Percentiles rank a stretch among this genome's conserved stretches.
These are phyloP conservation scores for Pogonomyrmex barbatus DNA, from an alignment of 1,140 invertebrate genomes.

Conservation along the genomic window DNA sequence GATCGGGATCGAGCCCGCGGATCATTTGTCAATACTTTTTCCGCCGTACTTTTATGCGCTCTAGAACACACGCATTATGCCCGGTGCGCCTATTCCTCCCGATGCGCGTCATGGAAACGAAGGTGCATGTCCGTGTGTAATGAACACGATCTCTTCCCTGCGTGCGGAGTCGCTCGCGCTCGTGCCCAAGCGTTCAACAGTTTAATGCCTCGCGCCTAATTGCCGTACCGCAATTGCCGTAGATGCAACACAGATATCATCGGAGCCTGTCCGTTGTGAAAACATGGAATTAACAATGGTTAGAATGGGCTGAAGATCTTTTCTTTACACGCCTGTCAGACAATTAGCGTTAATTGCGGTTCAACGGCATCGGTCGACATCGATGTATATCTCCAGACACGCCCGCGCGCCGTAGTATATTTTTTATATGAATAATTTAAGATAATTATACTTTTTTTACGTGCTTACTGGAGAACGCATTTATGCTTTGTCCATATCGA, in stretches of 20 bases:
- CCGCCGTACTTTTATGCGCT: constrained; percentile 81
- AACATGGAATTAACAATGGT: constrained; percentile 79
- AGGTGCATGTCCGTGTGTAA: constrained; percentile 27
- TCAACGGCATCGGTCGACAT: constrained; percentile 36
- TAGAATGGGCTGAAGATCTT: constrained; percentile 17
- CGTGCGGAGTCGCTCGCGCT: constrained; percentile 2
- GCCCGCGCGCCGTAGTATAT: background rate
- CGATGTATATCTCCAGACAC: background rate
- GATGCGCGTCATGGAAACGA: constrained; percentile 63
- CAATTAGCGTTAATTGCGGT: constrained; percentile 72
- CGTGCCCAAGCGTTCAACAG: constrained; percentile 20
- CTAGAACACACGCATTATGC: constrained; percentile 85
- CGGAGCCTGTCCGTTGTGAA: constrained; percentile 79
- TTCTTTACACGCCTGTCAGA: constrained; percentile 29
- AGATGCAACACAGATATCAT: constrained; percentile 79
- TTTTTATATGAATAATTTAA: constrained; percentile 11
- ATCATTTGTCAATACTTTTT: constrained; percentile 80
- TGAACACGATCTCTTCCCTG: constrained; percentile 28
- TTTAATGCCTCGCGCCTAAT: constrained; percentile 78
- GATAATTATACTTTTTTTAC: background rate
- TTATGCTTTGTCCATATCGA: background rate
- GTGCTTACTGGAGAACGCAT: background rate
- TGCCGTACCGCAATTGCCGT: constrained; percentile 77
- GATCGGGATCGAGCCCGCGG: background rate
- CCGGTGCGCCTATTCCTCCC: constrained; percentile 75